phyloP scores from a whole-genome alignment of 2,888 invertebrate genomes.

The Ormyrus nitidulus region DNA sequence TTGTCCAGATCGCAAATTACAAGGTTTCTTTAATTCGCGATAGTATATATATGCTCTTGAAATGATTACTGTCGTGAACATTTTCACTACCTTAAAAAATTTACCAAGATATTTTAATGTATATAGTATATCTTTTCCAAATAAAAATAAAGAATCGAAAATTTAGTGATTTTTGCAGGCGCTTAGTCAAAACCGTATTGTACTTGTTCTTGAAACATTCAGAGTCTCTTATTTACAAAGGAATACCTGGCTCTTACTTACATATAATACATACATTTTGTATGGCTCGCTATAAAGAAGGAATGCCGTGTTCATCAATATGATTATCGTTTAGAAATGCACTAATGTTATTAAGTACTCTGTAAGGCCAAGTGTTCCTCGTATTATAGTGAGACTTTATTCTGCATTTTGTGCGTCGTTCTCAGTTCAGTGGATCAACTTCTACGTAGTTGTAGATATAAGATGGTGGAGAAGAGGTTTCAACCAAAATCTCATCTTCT shows the following conservation, averaged over 20 bases:
- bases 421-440: slow-evolving; percentile 72
- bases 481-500: slow-evolving; percentile 66
- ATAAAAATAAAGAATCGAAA: slow-evolving; percentile 54
- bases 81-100: slow-evolving; percentile 54
- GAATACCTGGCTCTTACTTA: slow-evolving; percentile 54
- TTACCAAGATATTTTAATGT: slow-evolving; percentile 46
- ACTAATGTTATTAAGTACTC: slow-evolving; percentile 51
- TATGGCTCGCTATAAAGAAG: slow-evolving; percentile 47
- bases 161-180: slow-evolving; percentile 53
- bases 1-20: slow-evolving; percentile 49
- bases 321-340: slow-evolving; percentile 54
- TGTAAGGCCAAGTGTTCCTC: slow-evolving; percentile 52
- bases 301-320: slow-evolving; percentile 47
- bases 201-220: slow-evolving; percentile 55
- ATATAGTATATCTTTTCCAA: slow-evolving; percentile 49
- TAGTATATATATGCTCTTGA: slow-evolving; percentile 45
- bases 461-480: slow-evolving; percentile 64
- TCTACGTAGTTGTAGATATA: slow-evolving; percentile 74
- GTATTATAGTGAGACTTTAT: slow-evolving; percentile 47
- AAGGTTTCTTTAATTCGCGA: slow-evolving; percentile 38
- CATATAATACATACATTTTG: slow-evolving; percentile 38
- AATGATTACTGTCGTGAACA: slow-evolving; percentile 48
- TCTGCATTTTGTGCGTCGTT: slow-evolving; percentile 55
- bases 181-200: slow-evolving; percentile 55
- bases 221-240: slow-evolving; percentile 55